Evolutionary conservation across 2,113 vertebrate genomes (phyloP).

Genomic region (Lamprologus callipterus): DNA sequence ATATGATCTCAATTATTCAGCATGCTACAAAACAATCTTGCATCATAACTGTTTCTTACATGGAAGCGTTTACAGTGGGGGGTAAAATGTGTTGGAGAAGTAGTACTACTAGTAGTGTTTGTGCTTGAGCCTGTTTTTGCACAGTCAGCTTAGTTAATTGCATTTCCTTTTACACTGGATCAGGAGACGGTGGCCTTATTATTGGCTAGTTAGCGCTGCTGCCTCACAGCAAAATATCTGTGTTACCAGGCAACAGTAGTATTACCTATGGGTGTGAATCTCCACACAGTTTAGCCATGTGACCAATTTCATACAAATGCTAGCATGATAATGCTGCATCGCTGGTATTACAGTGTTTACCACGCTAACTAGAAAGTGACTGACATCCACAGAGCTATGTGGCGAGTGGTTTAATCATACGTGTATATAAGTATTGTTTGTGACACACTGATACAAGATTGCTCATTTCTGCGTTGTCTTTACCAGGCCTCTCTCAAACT

Average conservation of each 20-base stretch:
- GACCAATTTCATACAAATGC: not conserved
- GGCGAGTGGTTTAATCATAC: not conserved
- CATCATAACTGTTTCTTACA: not conserved
- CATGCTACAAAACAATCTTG: not conserved
- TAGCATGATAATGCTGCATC: not conserved
- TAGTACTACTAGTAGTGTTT: not conserved
- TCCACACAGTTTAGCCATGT: not conserved
- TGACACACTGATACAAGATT: not conserved
- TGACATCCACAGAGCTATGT: not conserved
- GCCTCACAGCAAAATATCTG: not conserved
- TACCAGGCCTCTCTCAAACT: slow-evolving; percentile 7
- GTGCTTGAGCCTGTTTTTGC: not conserved
- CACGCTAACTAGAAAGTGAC: not conserved
- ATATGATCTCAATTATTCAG: not conserved
- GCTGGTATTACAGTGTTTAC: not conserved
- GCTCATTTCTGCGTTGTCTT: not conserved
- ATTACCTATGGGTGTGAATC: not conserved
- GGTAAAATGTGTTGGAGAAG: not conserved
- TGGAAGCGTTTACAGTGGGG: not conserved
- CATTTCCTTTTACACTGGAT: slow-evolving; percentile 12
- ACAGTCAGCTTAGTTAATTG: not conserved
- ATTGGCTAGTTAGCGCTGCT: not conserved
- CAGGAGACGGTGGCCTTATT: not conserved
- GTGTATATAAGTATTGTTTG: not conserved
- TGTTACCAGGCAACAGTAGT: not conserved